Evolutionary conservation across 1,140 invertebrate species (phyloP).

Genomic region (Vanessa atalanta): DNA sequence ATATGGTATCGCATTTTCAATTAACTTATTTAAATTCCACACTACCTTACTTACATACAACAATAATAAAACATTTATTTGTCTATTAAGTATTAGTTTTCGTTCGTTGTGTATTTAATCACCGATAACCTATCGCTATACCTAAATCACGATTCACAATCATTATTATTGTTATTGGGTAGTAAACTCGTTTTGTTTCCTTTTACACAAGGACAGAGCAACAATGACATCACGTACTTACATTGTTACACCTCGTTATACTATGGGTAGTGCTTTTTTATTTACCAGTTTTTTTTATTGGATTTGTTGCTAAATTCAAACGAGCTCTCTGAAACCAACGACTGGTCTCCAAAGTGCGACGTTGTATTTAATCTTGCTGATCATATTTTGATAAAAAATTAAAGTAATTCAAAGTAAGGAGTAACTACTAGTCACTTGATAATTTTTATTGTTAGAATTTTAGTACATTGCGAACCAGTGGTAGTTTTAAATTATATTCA

Average conservation of each 20-base stretch:
- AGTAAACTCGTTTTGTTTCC: constrained; percentile 20
- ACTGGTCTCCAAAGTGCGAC: too few species aligned
- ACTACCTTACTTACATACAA: background rate
- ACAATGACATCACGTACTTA: background rate
- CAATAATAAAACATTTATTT: background rate
- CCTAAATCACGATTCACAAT: background rate
- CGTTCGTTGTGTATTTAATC: background rate
- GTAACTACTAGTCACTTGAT: too few species aligned
- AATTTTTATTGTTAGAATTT: too few species aligned
- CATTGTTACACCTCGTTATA: background rate
- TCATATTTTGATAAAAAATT: too few species aligned
- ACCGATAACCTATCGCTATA: background rate
- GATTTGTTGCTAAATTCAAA: too few species aligned
- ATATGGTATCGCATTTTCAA: background rate
- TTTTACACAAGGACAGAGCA: constrained; percentile 1
- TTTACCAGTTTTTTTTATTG: too few species aligned
- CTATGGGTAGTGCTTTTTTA: background rate
- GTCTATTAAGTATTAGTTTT: background rate
- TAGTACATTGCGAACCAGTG: too few species aligned
- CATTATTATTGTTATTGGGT: constrained; percentile 9
- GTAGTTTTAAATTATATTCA: too few species aligned
- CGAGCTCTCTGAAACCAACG: too few species aligned
- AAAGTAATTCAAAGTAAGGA: too few species aligned
- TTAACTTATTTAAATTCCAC: background rate
- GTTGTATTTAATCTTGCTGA: too few species aligned